These are phyloP conservation scores for Archivesica marissinica DNA, from an alignment of 1,140 invertebrate genomes.

Conservation along the genomic window DNA sequence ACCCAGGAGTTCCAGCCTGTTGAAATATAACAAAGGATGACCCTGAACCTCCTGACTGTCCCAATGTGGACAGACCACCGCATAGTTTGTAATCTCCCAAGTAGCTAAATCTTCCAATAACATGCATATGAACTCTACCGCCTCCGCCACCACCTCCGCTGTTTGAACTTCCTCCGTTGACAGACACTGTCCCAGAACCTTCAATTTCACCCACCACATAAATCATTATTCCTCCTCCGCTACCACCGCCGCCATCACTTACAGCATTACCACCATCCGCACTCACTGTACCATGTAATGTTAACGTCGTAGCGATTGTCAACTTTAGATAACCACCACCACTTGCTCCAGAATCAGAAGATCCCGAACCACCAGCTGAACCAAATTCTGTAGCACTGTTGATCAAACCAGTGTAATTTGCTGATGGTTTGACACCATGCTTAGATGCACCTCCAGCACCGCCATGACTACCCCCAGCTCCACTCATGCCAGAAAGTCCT, in stretches of 20 bases:
- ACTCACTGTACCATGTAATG: constrained; percentile 70
- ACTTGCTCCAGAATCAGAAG: constrained; percentile 36
- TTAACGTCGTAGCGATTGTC: constrained; percentile 43
- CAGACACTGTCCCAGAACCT: constrained; percentile 68
- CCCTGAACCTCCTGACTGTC: constrained; percentile 72
- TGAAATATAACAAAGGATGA: constrained; percentile 66
- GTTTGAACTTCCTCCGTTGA: constrained; percentile 54
- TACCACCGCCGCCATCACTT: constrained; percentile 67
- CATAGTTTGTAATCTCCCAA: constrained; percentile 65
- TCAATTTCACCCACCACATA: constrained; percentile 61
- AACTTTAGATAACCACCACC: constrained; percentile 72
- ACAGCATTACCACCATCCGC: constrained; percentile 65
- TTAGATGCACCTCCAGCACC: constrained; percentile 70
- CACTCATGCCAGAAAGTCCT: constrained; percentile 53
- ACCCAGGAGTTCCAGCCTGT: constrained; percentile 44
- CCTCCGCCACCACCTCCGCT: constrained; percentile 73
- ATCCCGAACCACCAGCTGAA: constrained; percentile 69
- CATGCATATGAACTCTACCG: constrained; percentile 67
- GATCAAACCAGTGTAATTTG: constrained; percentile 61
- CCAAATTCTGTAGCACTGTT: constrained; percentile 67
- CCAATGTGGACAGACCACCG: constrained; percentile 66
- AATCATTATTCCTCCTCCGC: constrained; percentile 67
- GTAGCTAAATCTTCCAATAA: constrained; percentile 67
- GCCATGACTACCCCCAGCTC: constrained; percentile 71
- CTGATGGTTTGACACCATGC: constrained; percentile 11